Percentiles rank a stretch among this genome's conserved stretches.
phyloP scores from a whole-genome alignment of 2,888 invertebrate genomes.

The Prosapia bicincta region DNA sequence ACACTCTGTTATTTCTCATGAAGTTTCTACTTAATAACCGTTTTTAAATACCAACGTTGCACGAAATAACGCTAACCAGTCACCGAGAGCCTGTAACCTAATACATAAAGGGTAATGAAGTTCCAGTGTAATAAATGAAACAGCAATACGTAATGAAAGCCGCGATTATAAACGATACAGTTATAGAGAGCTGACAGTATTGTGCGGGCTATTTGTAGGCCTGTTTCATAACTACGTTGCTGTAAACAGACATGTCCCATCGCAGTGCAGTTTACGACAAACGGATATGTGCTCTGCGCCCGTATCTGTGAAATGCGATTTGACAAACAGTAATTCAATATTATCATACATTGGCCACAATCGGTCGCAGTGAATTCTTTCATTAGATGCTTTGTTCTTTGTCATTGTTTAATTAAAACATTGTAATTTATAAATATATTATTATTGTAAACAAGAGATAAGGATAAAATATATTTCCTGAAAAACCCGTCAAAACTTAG shows the following conservation, averaged over 20 bases:
- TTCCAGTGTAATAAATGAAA: too few relatives aligned
- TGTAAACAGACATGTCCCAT: neutral
- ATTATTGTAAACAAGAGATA: too few relatives aligned
- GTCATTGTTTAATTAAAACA: neutral
- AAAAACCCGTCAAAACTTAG: too few relatives aligned
- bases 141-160: too few relatives aligned
- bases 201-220: neutral
- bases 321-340: constrained; percentile 2
- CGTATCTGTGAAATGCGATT: neutral
- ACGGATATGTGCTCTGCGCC: neutral
- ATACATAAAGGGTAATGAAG: too few relatives aligned
- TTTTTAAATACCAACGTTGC: too few relatives aligned
- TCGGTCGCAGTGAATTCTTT: neutral
- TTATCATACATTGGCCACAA: neutral
- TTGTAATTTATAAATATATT: too few relatives aligned
- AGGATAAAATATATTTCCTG: too few relatives aligned
- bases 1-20: too few relatives aligned
- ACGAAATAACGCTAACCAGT: too few relatives aligned
- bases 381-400: neutral
- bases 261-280: neutral
- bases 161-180: neutral
- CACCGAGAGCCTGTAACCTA: too few relatives aligned
- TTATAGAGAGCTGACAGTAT: neutral
- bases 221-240: neutral
- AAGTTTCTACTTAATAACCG: too few relatives aligned